Evolutionary conservation across 2,888 invertebrate species (phyloP), one percentile per base, ranked within the genome.

Genomic region (Idaea biselata): DNA sequence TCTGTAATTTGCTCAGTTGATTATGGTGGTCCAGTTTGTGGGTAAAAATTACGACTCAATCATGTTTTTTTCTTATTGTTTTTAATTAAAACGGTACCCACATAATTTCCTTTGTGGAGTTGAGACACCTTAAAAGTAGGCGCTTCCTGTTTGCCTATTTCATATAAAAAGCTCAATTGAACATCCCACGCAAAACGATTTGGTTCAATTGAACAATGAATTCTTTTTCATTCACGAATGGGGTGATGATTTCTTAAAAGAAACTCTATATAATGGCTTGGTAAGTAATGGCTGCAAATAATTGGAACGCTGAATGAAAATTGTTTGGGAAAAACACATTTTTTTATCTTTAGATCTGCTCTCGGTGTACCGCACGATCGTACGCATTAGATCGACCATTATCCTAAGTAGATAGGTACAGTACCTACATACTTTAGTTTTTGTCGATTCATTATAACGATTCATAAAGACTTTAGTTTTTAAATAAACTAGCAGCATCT

Each of bases 181-280:
- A 17, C 59, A 5, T 11, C 63, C 64, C 59, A 64, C 64, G 61
- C 64, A 53, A 62, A 65, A 60, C 59, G 17, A 59, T 61, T 65
- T 61, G 53, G 64, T 31, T 61, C 55, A 53, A 31, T 61, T 64
- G 18, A 64, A 62, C 64, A 63, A 66, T 62, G 58, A 62, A 59
- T 63, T 65, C 60, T 54, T 58, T 60, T 55, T 60, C 25, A 58
- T 60, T 44, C 44, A 2, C 3, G 14, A 44, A 44, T 44, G 44
- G 44, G 44, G 44, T 44, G 44, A 44, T 44, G 44, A 44, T 44
- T 44, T 44, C 44, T 44, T 44, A 44, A 44, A 44, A 44, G 44
- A 44, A 44, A 44, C 44, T 44, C 44, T 44, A 44, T 44, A 33
- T 33, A 33, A 44, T 44, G 44, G 44, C 14, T 11, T 44, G 44